Conservation (phyloP, 2,797 vertebrate species). For the Melanotaenia parkinsoni region DNA sequence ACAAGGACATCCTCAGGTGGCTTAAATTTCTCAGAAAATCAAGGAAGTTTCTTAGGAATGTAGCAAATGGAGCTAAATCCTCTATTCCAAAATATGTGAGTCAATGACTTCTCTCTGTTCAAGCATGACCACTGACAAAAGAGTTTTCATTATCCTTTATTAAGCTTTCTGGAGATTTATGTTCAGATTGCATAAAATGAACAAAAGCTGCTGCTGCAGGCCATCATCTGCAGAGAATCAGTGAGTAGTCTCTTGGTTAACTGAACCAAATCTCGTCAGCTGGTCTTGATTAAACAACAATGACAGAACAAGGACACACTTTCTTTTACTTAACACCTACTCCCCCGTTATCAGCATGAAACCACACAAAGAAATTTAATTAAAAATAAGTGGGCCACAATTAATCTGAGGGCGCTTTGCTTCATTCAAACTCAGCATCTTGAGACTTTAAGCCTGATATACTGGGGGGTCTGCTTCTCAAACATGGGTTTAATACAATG, state of each 20-base stretch:
- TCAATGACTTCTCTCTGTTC: not conserved
- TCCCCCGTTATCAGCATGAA: slow-evolving; percentile 65
- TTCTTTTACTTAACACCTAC: slow-evolving; percentile 65
- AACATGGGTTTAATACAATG: slow-evolving; percentile 64
- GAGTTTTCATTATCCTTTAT: slow-evolving; percentile 13
- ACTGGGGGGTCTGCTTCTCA: slow-evolving; percentile 27
- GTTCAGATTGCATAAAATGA: slow-evolving; percentile 7
- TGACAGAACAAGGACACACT: slow-evolving; percentile 71
- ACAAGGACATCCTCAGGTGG: not conserved
- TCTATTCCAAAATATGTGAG: not conserved
- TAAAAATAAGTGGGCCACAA: slow-evolving; percentile 80
- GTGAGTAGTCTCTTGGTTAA: slow-evolving; percentile 35
- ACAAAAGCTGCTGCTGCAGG: slow-evolving; percentile 22
- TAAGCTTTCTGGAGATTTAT: not conserved
- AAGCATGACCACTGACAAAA: not conserved
- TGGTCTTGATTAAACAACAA: slow-evolving; percentile 65
- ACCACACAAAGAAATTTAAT: slow-evolving; percentile 77
- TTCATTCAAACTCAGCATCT: slow-evolving; percentile 60
- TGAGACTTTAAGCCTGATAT: slow-evolving; percentile 43
- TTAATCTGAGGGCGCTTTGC: slow-evolving; percentile 70
- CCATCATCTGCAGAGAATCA: slow-evolving; percentile 35
- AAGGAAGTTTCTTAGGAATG: slow-evolving; percentile 1
- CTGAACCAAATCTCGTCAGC: slow-evolving; percentile 41
- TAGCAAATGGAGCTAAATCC: not conserved
- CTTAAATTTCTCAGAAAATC: not conserved